phyloP scores from a whole-genome alignment of 2,797 vertebrate genomes.

The Hipposideros larvatus region DNA sequence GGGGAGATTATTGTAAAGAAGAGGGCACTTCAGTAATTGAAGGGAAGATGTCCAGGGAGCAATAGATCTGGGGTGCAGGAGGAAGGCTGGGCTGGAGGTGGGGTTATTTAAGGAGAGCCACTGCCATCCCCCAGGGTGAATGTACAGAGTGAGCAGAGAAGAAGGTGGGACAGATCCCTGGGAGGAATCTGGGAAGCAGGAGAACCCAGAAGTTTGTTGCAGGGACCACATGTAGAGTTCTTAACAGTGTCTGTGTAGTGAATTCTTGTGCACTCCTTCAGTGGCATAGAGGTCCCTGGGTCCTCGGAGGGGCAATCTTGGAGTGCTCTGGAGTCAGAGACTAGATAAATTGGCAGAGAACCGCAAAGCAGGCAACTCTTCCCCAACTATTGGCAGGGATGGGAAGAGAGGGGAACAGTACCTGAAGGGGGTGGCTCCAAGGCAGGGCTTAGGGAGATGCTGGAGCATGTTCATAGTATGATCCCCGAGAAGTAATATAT shows the following conservation, averaged over 20 bases:
- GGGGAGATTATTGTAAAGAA: not conserved
- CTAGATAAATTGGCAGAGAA: not conserved
- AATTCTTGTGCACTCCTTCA: not conserved
- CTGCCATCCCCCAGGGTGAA: not conserved
- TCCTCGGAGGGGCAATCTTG: not conserved
- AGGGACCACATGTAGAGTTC: not conserved
- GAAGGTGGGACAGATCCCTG: not conserved
- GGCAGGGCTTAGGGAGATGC: not conserved
- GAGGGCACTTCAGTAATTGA: not conserved
- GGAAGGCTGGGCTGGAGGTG: not conserved
- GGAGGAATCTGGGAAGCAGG: not conserved
- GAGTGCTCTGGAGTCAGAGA: not conserved
- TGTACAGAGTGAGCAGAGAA: not conserved
- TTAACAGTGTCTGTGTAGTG: not conserved
- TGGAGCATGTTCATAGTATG: not conserved
- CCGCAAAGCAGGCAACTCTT: not conserved
- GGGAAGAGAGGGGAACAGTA: not conserved
- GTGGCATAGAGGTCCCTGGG: not conserved
- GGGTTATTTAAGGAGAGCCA: not conserved
- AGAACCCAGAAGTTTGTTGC: not conserved
- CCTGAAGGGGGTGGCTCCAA: not conserved
- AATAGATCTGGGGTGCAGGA: not conserved
- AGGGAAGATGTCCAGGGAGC: not conserved
- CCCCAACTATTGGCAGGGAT: not conserved
- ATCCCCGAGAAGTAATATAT: not conserved